Evolutionary conservation across 2,797 vertebrate genomes (phyloP).

Genomic region (Distichodus sexfasciatus): DNA sequence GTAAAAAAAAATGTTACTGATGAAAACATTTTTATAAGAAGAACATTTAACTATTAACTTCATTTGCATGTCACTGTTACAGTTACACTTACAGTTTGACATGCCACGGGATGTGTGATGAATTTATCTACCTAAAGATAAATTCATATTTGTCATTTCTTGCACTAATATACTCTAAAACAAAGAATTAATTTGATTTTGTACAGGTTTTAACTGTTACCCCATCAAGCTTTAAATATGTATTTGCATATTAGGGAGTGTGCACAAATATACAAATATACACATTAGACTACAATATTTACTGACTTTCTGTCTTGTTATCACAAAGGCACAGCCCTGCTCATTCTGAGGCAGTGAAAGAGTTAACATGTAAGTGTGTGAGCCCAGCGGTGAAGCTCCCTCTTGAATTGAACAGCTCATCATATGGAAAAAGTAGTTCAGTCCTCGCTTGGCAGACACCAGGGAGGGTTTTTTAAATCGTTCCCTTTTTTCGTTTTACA

Average conservation of each 20-base stretch:
- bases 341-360: constrained; percentile 45
- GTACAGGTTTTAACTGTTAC: too few relatives aligned
- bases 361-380: constrained; percentile 60
- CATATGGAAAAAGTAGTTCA: constrained; percentile 61
- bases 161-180: too few relatives aligned
- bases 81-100: too few relatives aligned
- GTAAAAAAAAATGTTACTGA: too few relatives aligned
- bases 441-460: constrained; percentile 52
- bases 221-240: too few relatives aligned
- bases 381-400: constrained; percentile 64
- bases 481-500: constrained; percentile 53
- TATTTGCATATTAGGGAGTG: not conserved
- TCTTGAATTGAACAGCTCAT: constrained; percentile 64
- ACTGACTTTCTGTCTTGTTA: constrained; percentile 53
- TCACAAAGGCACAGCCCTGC: constrained; percentile 30
- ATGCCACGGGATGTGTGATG: too few relatives aligned
- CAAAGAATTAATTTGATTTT: too few relatives aligned
- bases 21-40: too few relatives aligned
- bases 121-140: too few relatives aligned
- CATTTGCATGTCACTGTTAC: too few relatives aligned
- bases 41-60: too few relatives aligned
- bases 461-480: constrained; percentile 53
- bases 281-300: constrained; percentile 50
- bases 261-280: constrained; percentile 58
- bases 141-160: too few relatives aligned